Percentiles rank a stretch among this genome's conserved stretches.
Conservation (phyloP, 2,113 vertebrate genomes). For the Alosa alosa region DNA sequence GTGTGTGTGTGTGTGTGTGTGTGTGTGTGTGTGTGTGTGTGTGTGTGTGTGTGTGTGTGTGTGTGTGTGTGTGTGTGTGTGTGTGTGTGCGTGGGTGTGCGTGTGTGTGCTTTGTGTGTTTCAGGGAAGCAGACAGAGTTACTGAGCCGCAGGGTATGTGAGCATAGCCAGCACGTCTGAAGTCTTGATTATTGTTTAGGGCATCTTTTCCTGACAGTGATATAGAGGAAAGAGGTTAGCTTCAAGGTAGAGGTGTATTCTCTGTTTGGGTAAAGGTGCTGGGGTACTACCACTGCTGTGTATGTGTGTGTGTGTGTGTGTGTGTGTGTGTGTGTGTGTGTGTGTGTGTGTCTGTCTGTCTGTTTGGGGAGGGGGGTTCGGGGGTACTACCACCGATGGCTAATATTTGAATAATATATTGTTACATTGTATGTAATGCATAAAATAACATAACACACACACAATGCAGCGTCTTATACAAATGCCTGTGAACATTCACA, state of each 20-base stretch:
- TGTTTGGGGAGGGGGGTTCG: background rate
- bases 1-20: background rate
- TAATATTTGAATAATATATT: background rate
- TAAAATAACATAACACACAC: too few relatives aligned
- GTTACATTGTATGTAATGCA: too few relatives aligned
- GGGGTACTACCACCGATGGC: background rate
- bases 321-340: too few relatives aligned
- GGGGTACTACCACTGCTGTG: background rate
- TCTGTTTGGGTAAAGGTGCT: background rate
- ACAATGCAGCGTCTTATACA: background rate
- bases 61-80: background rate
- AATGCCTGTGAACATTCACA: background rate
- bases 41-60: background rate
- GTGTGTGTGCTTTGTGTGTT: background rate
- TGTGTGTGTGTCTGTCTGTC: background rate
- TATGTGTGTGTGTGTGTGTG: too few relatives aligned
- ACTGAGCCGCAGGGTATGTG: constrained; percentile 40
- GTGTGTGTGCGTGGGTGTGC: background rate
- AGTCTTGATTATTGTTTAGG: constrained; percentile 51
- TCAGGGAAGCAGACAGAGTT: constrained; percentile 15
- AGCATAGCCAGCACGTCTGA: constrained; percentile 48
- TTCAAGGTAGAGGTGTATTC: background rate
- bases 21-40: background rate
- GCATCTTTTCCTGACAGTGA: background rate
- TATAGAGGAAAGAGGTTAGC: background rate